Base-by-base conservation (phyloP, 37 sponge, comb jelly and placozoan species). In the Agelas oroides region DNA sequence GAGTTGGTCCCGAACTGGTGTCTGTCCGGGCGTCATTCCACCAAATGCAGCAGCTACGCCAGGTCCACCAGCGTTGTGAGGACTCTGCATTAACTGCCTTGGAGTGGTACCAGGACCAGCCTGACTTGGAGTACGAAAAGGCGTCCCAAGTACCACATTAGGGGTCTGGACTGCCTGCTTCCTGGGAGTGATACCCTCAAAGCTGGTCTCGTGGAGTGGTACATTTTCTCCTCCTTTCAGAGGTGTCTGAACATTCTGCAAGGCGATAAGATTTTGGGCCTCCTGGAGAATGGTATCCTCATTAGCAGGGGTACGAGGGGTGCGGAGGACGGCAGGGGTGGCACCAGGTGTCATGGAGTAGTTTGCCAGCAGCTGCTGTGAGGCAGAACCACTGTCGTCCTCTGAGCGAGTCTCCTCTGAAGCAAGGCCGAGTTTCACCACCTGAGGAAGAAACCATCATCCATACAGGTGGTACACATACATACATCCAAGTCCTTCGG, bases 151-250 rank as follows among this genome's bases (percentile, higher is more conserved):
- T 17, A 94, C 85, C 19, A 90, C 73, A 66, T 94, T 97, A 23
- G 95, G 95, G 21, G 98, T 97, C 70, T 93, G 93, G 24, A 88
- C 77, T n/a, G 76, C 77, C 27, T 90, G 79, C 20, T 79, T 85
- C 70, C 76, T 73, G 13, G 98, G 98, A 52, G 93, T 95, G 27
- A 91, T 78, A 1, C 98, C 98, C 23, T 95, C 90, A 59, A 95
- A 92, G 79, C 87, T 90, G 25, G 72, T 78, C 24, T 94, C 92
- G 14, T 74, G 77, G 20, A 95, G 82, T 38, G 93, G 91, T 6
- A 89, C 85, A 67, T 97, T 91, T 46, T 85, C 84, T 21, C 98
- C 98, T 24, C 95, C 93, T 70, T 95, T 95, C 38, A 97, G 85
- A 19, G 98, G 98, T 21, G 98, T 97, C 61, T 93, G 91, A 2